Conservation (phyloP, 1,140 invertebrate genomes). For the Papilio xuthus region DNA sequence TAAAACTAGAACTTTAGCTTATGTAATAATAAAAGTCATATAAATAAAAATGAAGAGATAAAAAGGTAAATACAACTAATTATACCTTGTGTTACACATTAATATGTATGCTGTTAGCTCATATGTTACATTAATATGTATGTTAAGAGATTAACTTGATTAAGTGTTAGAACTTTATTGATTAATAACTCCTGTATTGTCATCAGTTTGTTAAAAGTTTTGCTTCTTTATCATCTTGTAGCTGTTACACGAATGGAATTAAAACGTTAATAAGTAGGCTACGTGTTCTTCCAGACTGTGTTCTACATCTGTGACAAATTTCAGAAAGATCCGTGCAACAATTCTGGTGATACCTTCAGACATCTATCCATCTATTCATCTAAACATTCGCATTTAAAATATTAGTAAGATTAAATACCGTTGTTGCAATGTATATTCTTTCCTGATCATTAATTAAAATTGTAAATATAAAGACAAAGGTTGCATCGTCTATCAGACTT, state of each 20-base stretch:
- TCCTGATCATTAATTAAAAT: slow-evolving; percentile 48
- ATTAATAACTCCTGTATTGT: neutral
- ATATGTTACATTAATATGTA: neutral
- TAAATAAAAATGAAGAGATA: slow-evolving; percentile 19
- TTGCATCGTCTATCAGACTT: slow-evolving; percentile 36
- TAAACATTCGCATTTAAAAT: too few relatives aligned
- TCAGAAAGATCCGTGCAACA: too few relatives aligned
- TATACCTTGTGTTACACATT: slow-evolving; percentile 8
- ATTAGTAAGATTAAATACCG: neutral
- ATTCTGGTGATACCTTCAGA: too few relatives aligned
- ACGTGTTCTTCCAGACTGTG: too few relatives aligned
- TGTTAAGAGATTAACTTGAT: neutral
- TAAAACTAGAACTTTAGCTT: too few relatives aligned
- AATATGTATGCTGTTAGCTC: neutral
- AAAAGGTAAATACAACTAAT: slow-evolving; percentile 1
- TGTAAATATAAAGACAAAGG: slow-evolving; percentile 47
- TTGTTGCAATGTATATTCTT: slow-evolving; percentile 29
- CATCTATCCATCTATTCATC: too few relatives aligned
- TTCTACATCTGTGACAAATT: too few relatives aligned
- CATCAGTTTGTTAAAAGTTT: slow-evolving; percentile 9
- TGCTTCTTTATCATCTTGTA: neutral
- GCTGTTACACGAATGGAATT: too few relatives aligned
- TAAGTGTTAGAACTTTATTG: neutral
- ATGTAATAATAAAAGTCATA: neutral
- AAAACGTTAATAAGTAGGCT: too few relatives aligned